Evolutionary conservation across 2,888 invertebrate species (phyloP), one percentile per base, ranked within the genome.

Genomic region (Drosophila emarginata): DNA sequence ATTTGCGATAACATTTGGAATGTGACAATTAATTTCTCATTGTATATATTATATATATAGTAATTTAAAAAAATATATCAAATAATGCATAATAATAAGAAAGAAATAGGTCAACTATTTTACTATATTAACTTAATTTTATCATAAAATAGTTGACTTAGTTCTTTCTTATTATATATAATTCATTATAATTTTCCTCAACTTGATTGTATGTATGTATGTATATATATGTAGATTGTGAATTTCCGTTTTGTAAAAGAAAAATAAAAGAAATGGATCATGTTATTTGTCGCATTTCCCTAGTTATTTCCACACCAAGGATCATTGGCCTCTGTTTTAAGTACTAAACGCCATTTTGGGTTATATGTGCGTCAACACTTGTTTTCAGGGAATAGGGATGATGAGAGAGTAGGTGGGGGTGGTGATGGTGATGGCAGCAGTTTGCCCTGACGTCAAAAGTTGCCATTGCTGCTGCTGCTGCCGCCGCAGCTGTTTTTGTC

Each of bases 361-460:
- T 53, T 61, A 61, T 69, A 65, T 76, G 80, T 83, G 84, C 87
- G 81, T 83, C 86, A 81, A 81, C 84, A 80, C 50, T 40, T 52
- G 69, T 45, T 45, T 53, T 53, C n/a, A 9, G 11, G 32, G 32
- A 32, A 32, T 32, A 11, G 18, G 56, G 28, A 7, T 5, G 2
- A 15, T 45, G 45, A n/a, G 15, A 15, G 40, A 18, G 18, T 15
- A 6, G 11, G 9, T 9, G 45, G 45, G 18, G 45, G 15, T n/a
- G 18, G 45, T 45, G 45, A 7, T 9, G 5, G 32, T 32, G n/a
- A 23, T 23, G 37, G 18, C 45, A 45, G 45, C 45, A 45, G 45
- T 45, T 45, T 45, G 45, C 45, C 45, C 45, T 45, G 45, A 45
- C 45, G 45, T 45, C 45, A 45, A 36, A 56, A 28, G 18, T 45